Conservation (phyloP, 1,140 invertebrate species). For the Lepidostoma basale region DNA sequence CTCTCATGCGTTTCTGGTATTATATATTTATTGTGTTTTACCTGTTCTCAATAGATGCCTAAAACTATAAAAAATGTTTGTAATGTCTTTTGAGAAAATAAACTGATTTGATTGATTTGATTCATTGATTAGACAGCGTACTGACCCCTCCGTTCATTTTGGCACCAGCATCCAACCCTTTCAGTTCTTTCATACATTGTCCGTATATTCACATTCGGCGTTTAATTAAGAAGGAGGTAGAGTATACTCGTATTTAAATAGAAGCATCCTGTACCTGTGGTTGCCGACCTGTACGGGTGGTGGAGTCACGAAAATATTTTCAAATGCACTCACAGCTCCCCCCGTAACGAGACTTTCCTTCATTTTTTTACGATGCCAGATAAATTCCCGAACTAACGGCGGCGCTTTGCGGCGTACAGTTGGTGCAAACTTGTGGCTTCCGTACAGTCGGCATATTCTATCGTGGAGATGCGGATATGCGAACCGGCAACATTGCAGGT, state of each 20-base stretch:
- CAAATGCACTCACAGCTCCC: background rate
- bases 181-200: background rate
- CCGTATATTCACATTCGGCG: background rate
- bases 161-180: too few relatives aligned
- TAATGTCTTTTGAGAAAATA: too few relatives aligned
- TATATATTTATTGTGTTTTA: too few relatives aligned
- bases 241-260: background rate
- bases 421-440: background rate
- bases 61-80: too few relatives aligned
- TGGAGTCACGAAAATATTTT: slow-evolving; percentile 6
- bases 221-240: background rate
- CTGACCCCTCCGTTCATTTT: too few relatives aligned
- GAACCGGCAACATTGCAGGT: too few relatives aligned
- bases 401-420: background rate
- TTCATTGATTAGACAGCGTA: too few relatives aligned
- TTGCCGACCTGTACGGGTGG: background rate
- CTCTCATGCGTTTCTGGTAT: too few relatives aligned
- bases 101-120: too few relatives aligned
- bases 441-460: too few relatives aligned
- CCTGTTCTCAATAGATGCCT: too few relatives aligned
- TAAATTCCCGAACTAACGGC: background rate
- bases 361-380: background rate
- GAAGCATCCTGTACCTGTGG: background rate
- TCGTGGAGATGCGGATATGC: too few relatives aligned
- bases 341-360: background rate